These are phyloP conservation scores for Etheostoma perlongum DNA, from an alignment of 2,797 vertebrate species.

Conservation along the genomic window DNA sequence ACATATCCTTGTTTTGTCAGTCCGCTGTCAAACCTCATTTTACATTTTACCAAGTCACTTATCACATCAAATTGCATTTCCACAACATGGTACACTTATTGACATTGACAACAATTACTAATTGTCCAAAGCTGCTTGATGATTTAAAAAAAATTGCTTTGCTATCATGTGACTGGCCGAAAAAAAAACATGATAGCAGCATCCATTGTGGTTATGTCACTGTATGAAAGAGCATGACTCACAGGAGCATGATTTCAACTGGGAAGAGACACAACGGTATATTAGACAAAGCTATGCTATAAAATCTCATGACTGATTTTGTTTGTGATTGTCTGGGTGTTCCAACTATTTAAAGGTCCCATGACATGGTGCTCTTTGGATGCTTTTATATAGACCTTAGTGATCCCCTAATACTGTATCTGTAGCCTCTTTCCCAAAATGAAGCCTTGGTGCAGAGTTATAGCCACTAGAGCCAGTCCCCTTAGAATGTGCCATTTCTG, in stretches of 20 bases:
- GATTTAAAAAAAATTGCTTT: constrained; percentile 31
- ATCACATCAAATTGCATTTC: constrained; percentile 20
- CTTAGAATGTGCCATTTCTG: too few relatives aligned
- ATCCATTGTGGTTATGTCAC: too few relatives aligned
- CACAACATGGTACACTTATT: constrained; percentile 16
- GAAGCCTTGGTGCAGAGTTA: too few relatives aligned
- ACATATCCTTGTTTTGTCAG: constrained; percentile 16
- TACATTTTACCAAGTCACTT: constrained; percentile 29
- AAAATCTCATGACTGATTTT: constrained; percentile 25
- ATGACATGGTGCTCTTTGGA: too few relatives aligned
- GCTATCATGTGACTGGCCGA: constrained; percentile 19
- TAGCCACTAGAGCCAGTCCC: too few relatives aligned
- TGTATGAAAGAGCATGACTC: constrained; percentile 58
- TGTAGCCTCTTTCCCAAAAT: too few relatives aligned
- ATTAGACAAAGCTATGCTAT: constrained; percentile 16
- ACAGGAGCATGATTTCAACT: constrained; percentile 55
- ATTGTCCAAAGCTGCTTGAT: constrained; percentile 24
- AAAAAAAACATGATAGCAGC: too few relatives aligned
- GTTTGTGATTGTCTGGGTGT: constrained; percentile 41
- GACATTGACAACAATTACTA: not conserved
- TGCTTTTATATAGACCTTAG: too few relatives aligned
- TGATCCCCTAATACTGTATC: too few relatives aligned
- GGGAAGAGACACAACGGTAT: constrained; percentile 22
- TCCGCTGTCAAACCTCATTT: constrained; percentile 14
- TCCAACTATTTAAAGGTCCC: constrained; percentile 31